Evolutionary conservation across 2,113 vertebrate species (phyloP).

Genomic region (Nerophis ophidion): DNA sequence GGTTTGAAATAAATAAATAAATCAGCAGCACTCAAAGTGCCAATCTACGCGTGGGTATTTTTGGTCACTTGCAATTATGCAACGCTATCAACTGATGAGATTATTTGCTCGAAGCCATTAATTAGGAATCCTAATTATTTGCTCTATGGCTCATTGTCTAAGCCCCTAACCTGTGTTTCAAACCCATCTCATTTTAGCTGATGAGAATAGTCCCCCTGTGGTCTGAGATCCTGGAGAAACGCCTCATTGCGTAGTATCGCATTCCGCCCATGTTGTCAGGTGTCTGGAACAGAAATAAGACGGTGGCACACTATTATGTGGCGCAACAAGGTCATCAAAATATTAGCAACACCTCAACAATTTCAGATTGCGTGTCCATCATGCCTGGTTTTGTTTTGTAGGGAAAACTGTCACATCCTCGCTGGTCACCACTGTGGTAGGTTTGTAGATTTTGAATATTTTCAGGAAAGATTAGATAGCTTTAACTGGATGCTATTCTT

Average conservation of each 20-base stretch:
- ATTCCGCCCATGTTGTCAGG: neutral
- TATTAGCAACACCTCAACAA: neutral
- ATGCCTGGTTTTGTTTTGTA: too few relatives aligned
- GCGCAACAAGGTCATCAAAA: neutral
- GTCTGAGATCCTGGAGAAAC: neutral
- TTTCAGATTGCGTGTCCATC: too few relatives aligned
- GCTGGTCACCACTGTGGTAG: too few relatives aligned
- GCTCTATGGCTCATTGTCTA: slow-evolving; percentile 2
- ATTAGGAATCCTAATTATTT: slow-evolving; percentile 4
- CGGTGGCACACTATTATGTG: neutral
- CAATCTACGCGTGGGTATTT: neutral
- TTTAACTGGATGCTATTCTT: too few relatives aligned
- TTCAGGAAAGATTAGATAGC: too few relatives aligned
- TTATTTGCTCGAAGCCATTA: neutral
- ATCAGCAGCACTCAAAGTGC: neutral
- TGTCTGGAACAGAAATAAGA: neutral
- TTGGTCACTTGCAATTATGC: neutral
- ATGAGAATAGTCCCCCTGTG: slow-evolving; percentile 5
- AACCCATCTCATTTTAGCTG: neutral
- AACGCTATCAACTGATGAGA: neutral
- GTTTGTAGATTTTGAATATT: too few relatives aligned
- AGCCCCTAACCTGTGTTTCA: slow-evolving; percentile 8
- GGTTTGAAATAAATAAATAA: neutral
- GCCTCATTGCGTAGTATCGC: neutral
- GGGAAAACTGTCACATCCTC: too few relatives aligned